Conservation (phyloP, 2,113 vertebrate genomes). For the Mastomys coucha region DNA sequence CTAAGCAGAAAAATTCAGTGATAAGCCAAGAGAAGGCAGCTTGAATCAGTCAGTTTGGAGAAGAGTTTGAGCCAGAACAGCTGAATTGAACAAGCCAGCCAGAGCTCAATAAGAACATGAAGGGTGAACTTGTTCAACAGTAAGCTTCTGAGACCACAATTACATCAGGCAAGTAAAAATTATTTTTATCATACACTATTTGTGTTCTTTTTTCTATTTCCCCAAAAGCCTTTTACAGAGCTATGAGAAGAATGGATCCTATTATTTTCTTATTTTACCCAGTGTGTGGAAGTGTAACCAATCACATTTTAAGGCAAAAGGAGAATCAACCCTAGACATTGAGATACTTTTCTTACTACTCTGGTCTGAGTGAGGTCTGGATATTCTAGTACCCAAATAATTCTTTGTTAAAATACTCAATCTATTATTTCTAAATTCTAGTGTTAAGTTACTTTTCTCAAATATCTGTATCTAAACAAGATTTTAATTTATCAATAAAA, state of each 20-base stretch:
- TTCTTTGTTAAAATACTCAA: conserved; percentile 18
- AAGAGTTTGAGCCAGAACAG: too few relatives aligned
- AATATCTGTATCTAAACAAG: background rate
- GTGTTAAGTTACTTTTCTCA: background rate
- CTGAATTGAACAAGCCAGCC: too few relatives aligned
- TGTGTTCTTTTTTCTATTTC: background rate
- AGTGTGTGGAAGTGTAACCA: background rate
- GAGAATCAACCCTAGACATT: background rate
- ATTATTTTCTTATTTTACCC: background rate
- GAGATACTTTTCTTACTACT: background rate
- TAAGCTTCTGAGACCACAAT: too few relatives aligned
- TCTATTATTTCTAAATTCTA: background rate
- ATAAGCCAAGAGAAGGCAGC: too few relatives aligned
- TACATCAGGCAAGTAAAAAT: too few relatives aligned
- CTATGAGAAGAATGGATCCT: background rate
- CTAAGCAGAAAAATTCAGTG: too few relatives aligned
- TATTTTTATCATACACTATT: background rate
- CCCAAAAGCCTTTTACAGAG: background rate
- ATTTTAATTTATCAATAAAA: conserved; percentile 6
- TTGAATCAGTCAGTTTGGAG: too few relatives aligned
- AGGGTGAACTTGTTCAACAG: too few relatives aligned
- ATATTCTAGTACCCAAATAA: background rate
- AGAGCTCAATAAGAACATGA: too few relatives aligned
- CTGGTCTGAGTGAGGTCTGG: background rate
- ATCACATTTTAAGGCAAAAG: background rate